A percentile compares a stretch with the other conserved stretches of the same genome.
Conservation (phyloP, 64 coral and sea anemone species). For the Exaiptasia diaphana region DNA sequence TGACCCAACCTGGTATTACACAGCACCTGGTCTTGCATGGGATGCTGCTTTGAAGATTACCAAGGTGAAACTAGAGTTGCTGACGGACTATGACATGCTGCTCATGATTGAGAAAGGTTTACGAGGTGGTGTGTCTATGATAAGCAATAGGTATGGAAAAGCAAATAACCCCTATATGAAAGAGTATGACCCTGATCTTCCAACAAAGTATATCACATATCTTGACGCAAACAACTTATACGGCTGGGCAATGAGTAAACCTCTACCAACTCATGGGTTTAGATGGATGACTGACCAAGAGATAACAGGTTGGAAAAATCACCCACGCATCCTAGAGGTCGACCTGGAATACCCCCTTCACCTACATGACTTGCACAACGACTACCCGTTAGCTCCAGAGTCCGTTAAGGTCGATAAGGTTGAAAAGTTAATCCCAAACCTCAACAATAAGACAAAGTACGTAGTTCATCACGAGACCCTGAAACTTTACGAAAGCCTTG, state of each 20-base stretch:
- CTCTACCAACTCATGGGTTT: not conserved
- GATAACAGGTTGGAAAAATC: not conserved
- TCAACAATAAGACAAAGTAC: not conserved
- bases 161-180: slow-evolving; percentile 28
- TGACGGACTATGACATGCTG: slow-evolving; percentile 1
- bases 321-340: slow-evolving; percentile 9
- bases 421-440: not conserved
- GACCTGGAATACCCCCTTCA: not conserved
- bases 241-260: slow-evolving; percentile 26
- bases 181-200: not conserved
- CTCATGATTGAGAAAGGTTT: slow-evolving; percentile 25
- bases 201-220: slow-evolving; percentile 1
- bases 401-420: not conserved
- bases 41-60: slow-evolving; percentile 1
- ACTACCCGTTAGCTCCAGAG: not conserved
- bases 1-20: not conserved
- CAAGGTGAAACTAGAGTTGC: not conserved
- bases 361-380: not conserved
- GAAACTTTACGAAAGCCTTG: not conserved
- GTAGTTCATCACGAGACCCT: not conserved
- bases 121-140: not conserved
- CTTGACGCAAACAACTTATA: slow-evolving; percentile 34
- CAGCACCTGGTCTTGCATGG: not conserved
- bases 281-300: not conserved
- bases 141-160: not conserved